These are phyloP conservation scores for Xestobium rufovillosum DNA, from an alignment of 2,888 invertebrate species.

Conservation along the genomic window DNA sequence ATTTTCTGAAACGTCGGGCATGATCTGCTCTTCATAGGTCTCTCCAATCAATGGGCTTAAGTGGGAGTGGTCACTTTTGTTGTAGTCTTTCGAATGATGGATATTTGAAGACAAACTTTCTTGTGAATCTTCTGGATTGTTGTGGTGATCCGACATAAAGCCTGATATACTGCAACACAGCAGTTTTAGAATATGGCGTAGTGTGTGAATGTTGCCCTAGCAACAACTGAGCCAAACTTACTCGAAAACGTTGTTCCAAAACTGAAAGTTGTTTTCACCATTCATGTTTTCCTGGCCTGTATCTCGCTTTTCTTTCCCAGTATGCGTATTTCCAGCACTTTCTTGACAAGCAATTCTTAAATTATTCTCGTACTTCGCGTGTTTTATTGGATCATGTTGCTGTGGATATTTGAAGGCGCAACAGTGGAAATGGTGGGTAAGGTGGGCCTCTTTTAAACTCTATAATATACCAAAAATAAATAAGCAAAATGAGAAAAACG, in stretches of 20 bases:
- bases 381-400: constrained; percentile 65
- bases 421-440: constrained; percentile 86
- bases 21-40: constrained; percentile 27
- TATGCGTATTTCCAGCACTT: not conserved
- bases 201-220: too few relatives aligned
- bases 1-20: constrained; percentile 16
- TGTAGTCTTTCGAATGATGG: constrained; percentile 13
- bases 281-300: too few relatives aligned
- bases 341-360: constrained; percentile 35
- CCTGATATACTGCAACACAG: not conserved
- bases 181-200: too few relatives aligned
- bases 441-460: constrained; percentile 60
- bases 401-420: constrained; percentile 82
- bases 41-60: constrained; percentile 28
- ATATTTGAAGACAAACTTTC: constrained; percentile 13
- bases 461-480: constrained; percentile 34
- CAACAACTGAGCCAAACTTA: too few relatives aligned
- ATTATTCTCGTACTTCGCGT: constrained; percentile 55
- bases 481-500: not conserved
- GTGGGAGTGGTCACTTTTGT: constrained; percentile 17
- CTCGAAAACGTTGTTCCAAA: constrained; percentile 2
- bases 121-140: not conserved
- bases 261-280: too few relatives aligned
- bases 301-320: too few relatives aligned
- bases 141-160: not conserved